Base-by-base conservation (phyloP, 2,797 vertebrate genomes). In the Spatula clypeata region DNA sequence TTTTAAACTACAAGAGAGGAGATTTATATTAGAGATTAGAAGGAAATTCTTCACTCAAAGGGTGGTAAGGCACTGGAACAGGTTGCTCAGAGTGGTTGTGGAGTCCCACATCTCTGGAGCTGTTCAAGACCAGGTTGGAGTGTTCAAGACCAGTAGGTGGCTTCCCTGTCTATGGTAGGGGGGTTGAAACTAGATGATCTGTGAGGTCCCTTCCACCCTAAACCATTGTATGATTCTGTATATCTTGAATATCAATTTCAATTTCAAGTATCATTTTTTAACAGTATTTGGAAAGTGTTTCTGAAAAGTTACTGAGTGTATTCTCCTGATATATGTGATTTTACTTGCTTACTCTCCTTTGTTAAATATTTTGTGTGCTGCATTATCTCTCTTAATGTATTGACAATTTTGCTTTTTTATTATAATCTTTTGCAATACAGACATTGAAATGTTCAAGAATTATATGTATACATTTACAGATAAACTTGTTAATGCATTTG, bases 341-440 rank as follows among this genome's bases (percentile, higher is more conserved):
- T 64, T 8, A 53, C 0, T 24, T 36, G 3, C 44, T 76, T 58
- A 11, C 2, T 64, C 5, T 9, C 8, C 62, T 66, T 23, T 42
- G 1, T 66, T 45, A 69, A 79, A 3, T 49, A 14, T 54, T 70
- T 85, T 65, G 1, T 31, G 4, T 24, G 6, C 4, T 34, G 19
- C 15, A 74, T 1, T 47, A 42, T 29, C 18, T 26, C 4, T 38
- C 8, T 42, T 6, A 42, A 36, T 17, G 29, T 75, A 47, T 17
- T 49, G 65, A 15, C 44, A 27, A 34, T 49, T 47, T 26, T 76
- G 8, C 2, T 49, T 38, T 53, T 65, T 36, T 13, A 6, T 26
- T 54, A 14, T 19, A 11, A 1, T 2, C 1, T n/a, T 79, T 57
- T 73, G 49, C 1, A 62, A 57, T 29, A 42, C 1, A 1, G 5